A percentile compares a stretch with the other conserved stretches of the same genome.
phyloP scores from a whole-genome alignment of 2,888 invertebrate species.

The Incurvaria masculella region DNA sequence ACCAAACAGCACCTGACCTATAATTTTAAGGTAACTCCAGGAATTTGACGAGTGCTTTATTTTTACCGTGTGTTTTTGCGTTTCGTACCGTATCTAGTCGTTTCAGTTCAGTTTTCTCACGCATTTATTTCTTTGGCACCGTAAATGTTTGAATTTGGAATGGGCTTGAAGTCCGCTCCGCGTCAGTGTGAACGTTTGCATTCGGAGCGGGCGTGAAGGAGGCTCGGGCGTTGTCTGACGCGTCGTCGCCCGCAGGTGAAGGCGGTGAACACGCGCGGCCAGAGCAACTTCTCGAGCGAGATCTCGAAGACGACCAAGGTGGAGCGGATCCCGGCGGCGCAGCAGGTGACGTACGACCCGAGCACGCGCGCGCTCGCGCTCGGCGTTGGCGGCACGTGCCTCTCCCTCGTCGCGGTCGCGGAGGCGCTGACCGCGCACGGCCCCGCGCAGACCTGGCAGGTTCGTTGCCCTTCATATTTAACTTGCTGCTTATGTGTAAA shows the following conservation, averaged over 20 bases:
- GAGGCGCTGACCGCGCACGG: conserved; percentile 61
- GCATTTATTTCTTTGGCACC: conserved; percentile 14
- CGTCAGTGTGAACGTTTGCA: conserved; percentile 20
- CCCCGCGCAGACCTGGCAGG: conserved; percentile 35
- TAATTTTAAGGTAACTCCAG: conserved; percentile 47
- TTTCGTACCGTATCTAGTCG: conserved; percentile 11
- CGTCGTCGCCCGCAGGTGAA: conserved; percentile 57
- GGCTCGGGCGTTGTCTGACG: too few species aligned
- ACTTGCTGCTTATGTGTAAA: too few species aligned
- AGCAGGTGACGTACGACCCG: conserved; percentile 81
- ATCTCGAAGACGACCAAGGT: conserved; percentile 79
- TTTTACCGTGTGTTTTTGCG: conserved; percentile 6
- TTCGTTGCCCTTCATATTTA: too few species aligned
- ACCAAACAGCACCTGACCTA: conserved; percentile 52
- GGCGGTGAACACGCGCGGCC: conserved; percentile 84
- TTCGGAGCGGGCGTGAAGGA: background rate
- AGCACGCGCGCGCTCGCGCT: conserved; percentile 72
- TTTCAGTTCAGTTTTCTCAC: conserved; percentile 18
- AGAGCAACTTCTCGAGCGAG: conserved; percentile 84
- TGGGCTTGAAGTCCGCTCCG: background rate
- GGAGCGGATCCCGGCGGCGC: conserved; percentile 76
- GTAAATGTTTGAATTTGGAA: conserved; percentile 2
- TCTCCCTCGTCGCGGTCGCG: conserved; percentile 72
- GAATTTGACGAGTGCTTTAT: conserved; percentile 15
- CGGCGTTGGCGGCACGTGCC: conserved; percentile 74